Evolutionary conservation across 2,113 vertebrate species (phyloP).

Genomic region (Tympanuchus pallidicinctus): DNA sequence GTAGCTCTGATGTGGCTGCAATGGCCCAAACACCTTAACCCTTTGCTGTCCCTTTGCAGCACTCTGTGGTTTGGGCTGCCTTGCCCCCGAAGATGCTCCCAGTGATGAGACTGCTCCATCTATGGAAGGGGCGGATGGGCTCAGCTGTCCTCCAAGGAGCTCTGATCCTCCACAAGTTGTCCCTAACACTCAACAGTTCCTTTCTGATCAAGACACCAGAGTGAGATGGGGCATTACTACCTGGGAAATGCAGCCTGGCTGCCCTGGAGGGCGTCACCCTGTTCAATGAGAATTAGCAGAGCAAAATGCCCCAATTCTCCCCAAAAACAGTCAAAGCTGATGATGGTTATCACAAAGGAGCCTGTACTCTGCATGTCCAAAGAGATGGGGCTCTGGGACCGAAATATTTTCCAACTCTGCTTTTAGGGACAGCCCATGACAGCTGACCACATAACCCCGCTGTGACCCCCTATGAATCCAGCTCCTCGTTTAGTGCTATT

Average conservation of each 20-base stretch:
- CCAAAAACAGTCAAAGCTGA: not conserved
- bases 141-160: not conserved
- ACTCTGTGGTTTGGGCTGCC: not conserved
- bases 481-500: not conserved
- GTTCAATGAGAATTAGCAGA: not conserved
- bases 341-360: not conserved
- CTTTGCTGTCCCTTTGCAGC: conserved; percentile 7
- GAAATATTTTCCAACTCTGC: not conserved
- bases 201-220: not conserved
- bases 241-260: not conserved
- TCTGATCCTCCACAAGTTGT: not conserved
- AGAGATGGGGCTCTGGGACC: not conserved
- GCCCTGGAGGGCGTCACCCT: not conserved
- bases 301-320: not conserved
- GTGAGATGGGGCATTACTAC: not conserved
- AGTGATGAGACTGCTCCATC: not conserved
- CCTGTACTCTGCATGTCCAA: not conserved
- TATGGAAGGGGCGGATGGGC: not conserved
- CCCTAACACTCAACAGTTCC: not conserved
- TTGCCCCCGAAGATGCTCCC: not conserved
- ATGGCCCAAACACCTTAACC: conserved; percentile 32
- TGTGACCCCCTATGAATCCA: not conserved
- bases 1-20: not conserved
- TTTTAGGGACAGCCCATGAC: fast-evolving
- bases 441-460: not conserved